phyloP scores from a whole-genome alignment of 2,888 invertebrate species.

The Melanostoma scalare region DNA sequence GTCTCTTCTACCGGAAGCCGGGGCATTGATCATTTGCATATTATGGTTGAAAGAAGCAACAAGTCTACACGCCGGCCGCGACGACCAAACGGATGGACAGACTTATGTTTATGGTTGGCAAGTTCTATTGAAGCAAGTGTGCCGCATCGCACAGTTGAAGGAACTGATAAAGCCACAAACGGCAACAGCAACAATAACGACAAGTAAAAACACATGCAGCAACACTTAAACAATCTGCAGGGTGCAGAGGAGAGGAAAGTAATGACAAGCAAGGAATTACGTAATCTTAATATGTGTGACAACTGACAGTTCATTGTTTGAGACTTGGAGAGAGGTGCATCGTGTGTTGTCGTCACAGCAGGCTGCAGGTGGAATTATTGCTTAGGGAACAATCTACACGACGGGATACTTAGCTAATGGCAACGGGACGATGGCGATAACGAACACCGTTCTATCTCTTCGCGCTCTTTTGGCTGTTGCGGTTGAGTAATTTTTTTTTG shows the following conservation, averaged over 20 bases:
- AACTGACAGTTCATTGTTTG: slow-evolving; percentile 70
- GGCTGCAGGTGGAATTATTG: slow-evolving; percentile 62
- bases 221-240: slow-evolving; percentile 16
- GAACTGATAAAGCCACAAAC: slow-evolving; percentile 60
- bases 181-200: slow-evolving; percentile 10
- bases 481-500: slow-evolving; percentile 63
- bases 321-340: slow-evolving; percentile 51
- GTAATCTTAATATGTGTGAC: slow-evolving; percentile 70
- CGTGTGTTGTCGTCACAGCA: slow-evolving; percentile 43
- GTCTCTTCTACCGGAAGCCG: slow-evolving; percentile 64
- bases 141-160: slow-evolving; percentile 57
- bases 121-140: slow-evolving; percentile 60
- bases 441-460: slow-evolving; percentile 31
- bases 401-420: slow-evolving; percentile 47
- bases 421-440: slow-evolving; percentile 28
- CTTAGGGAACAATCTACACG: slow-evolving; percentile 24
- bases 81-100: slow-evolving; percentile 37
- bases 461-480: slow-evolving; percentile 14
- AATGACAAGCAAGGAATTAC: slow-evolving; percentile 24
- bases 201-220: slow-evolving; percentile 26
- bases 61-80: slow-evolving; percentile 16
- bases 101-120: slow-evolving; percentile 44
- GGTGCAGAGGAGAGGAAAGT: slow-evolving; percentile 4
- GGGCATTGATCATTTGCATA: slow-evolving; percentile 72
- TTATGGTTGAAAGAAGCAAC: slow-evolving; percentile 57